phyloP scores from a whole-genome alignment of 2,113 vertebrate genomes.

The Ammodytes marinus region DNA sequence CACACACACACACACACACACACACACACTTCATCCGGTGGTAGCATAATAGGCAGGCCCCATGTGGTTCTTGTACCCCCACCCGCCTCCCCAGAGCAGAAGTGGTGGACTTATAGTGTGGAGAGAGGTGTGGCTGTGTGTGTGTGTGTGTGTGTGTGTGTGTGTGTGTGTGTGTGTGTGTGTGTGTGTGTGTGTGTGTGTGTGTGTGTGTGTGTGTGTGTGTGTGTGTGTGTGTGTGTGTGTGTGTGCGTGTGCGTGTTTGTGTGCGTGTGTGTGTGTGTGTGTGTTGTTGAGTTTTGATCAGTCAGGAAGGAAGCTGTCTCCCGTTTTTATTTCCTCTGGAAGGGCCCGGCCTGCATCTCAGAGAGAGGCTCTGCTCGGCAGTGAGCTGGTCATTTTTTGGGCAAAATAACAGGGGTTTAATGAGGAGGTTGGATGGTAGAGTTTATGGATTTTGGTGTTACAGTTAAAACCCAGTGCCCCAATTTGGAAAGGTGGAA shows the following conservation, averaged over 20 bases:
- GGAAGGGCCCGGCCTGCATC: conserved; percentile 81
- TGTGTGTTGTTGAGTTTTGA: conserved; percentile 80
- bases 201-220: conserved; percentile 66
- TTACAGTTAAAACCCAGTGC: conserved; percentile 38
- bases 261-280: conserved; percentile 61
- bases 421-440: conserved; percentile 43
- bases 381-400: conserved; percentile 80
- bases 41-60: conserved; percentile 26
- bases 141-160: too few species aligned
- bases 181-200: conserved; percentile 33
- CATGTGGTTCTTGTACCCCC: not conserved
- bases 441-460: not conserved
- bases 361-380: conserved; percentile 85
- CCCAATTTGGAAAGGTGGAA: conserved; percentile 33
- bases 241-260: conserved; percentile 64
- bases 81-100: conserved; percentile 4
- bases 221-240: conserved; percentile 47
- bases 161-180: conserved; percentile 57
- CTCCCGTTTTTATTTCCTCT: conserved; percentile 93
- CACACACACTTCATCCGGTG: not conserved
- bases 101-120: conserved; percentile 52
- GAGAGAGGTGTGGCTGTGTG: conserved; percentile 32
- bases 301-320: conserved; percentile 93
- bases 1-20: conserved; percentile 1
- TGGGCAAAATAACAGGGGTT: not conserved